A percentile compares a stretch with the other conserved stretches of the same genome.
These are phyloP conservation scores for Pomatorhinus ruficollis DNA, from an alignment of 2,113 vertebrate genomes.

Conservation along the genomic window DNA sequence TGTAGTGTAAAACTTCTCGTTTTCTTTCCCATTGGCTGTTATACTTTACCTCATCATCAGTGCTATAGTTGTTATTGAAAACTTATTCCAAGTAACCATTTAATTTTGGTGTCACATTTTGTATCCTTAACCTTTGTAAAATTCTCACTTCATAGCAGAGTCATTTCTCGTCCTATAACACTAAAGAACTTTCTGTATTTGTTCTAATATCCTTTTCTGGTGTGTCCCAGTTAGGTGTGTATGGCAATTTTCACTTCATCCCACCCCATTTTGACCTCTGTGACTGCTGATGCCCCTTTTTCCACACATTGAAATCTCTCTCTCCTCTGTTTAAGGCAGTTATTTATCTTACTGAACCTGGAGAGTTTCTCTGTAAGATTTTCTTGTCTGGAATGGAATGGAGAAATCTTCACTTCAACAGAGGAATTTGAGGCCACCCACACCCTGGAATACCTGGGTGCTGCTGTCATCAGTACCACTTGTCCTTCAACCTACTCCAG, in stretches of 20 bases:
- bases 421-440: not conserved
- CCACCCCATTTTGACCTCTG: not conserved
- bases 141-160: not conserved
- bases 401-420: slow-evolving; percentile 2
- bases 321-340: not conserved
- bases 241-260: not conserved
- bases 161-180: not conserved
- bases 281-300: not conserved
- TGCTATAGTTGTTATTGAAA: not conserved
- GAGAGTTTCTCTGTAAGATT: slow-evolving; percentile 6
- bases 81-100: not conserved
- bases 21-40: not conserved
- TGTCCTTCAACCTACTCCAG: not conserved
- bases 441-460: not conserved
- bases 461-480: not conserved
- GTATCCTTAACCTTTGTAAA: not conserved
- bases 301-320: not conserved
- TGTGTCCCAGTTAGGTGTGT: not conserved
- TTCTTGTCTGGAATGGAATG: not conserved
- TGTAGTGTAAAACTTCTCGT: not conserved
- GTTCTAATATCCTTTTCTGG: not conserved
- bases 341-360: not conserved
- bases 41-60: not conserved
- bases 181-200: not conserved
- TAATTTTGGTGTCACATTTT: not conserved